phyloP scores from a whole-genome alignment of 2,888 invertebrate genomes.

The Erynnis tages region DNA sequence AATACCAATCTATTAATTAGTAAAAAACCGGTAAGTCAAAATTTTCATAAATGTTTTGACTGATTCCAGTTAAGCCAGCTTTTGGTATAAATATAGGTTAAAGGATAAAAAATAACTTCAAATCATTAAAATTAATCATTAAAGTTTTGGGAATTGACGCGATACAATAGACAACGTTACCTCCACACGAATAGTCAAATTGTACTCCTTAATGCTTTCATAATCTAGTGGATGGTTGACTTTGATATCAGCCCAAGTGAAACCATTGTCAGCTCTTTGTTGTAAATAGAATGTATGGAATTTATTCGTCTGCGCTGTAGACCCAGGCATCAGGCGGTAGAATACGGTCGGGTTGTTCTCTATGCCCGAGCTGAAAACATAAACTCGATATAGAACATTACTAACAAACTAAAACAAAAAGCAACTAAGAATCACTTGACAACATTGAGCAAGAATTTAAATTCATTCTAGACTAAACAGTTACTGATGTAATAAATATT shows the following conservation, averaged over 20 bases:
- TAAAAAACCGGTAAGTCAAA: no score
- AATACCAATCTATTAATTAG: no score
- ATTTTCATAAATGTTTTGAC: no score
- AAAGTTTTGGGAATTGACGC: no score
- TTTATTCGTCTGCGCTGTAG: slow-evolving; percentile 97
- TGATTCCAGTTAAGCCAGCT: no score
- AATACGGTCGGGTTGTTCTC: slow-evolving; percentile 98
- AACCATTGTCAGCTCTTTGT: slow-evolving; percentile 95
- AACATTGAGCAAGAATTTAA: slow-evolving; percentile 43
- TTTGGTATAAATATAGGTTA: no score
- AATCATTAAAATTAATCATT: no score
- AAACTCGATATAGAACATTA: slow-evolving; percentile 43
- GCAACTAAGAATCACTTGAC: slow-evolving; percentile 54
- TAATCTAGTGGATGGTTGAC: slow-evolving; percentile 97
- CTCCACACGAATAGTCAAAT: slow-evolving; percentile 97
- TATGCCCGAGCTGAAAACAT: slow-evolving; percentile 92
- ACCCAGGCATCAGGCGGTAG: slow-evolving; percentile 97
- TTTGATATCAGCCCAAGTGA: slow-evolving; percentile 97
- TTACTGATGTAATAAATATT: slow-evolving; percentile 12
- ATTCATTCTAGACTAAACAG: slow-evolving; percentile 19
- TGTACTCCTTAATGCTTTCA: slow-evolving; percentile 97
- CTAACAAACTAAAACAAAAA: slow-evolving; percentile 27
- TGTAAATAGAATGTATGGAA: slow-evolving; percentile 97
- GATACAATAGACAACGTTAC: slow-evolving; percentile 74
- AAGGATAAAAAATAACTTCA: no score